Base-by-base conservation (phyloP, 2,888 invertebrate species). In the Steinernema carpocapsae region DNA sequence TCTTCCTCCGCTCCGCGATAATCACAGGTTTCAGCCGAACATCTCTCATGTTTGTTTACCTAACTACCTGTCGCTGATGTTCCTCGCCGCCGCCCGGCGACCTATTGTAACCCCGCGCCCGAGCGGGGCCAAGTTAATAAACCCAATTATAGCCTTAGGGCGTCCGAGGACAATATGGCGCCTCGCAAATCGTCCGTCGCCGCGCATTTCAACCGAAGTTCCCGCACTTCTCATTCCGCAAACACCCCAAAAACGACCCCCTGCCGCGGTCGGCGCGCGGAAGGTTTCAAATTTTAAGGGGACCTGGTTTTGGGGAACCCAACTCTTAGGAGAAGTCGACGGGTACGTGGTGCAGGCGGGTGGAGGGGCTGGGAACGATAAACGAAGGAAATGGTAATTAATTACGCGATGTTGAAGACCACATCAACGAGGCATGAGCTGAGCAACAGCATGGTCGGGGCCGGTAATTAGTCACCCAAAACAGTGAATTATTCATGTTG, bases 1-100 rank as follows among this genome's bases (percentile, higher is more conserved):
- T 37, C 48, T 14, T 48, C 48, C n/a, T n/a, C 48, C 48, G 48
- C 56, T 64, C 64, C 10, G 32, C 64, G 64, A 64, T 64, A 64
- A 64, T 64, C 64, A 64, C 64, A 32, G 64, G 64, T 64, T 64
- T 32, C 29, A 56, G 26, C 29, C 22, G 64, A 64, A 64, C 64
- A 64, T 64, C 64, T 46, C 52, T 37, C 37, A 37, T n/a, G 29
- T 51, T 48, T 71, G 71, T 71, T 73, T 48, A 73, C 73, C 37
- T 64, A 43, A 73, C 59, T 70, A 73, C 70, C 71, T 71, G 51
- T 46, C 48, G 71, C 17, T 48, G 43, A 71, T 71, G 71, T 70
- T 70, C 70, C 19, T 32, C 70, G 29, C 10, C 52, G 52, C 52
- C 52, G 22, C 37, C 24, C 64, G 4, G 48, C 48, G 32, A 29